Conservation (phyloP, 2,888 invertebrate genomes). For the Athalia circularis region DNA sequence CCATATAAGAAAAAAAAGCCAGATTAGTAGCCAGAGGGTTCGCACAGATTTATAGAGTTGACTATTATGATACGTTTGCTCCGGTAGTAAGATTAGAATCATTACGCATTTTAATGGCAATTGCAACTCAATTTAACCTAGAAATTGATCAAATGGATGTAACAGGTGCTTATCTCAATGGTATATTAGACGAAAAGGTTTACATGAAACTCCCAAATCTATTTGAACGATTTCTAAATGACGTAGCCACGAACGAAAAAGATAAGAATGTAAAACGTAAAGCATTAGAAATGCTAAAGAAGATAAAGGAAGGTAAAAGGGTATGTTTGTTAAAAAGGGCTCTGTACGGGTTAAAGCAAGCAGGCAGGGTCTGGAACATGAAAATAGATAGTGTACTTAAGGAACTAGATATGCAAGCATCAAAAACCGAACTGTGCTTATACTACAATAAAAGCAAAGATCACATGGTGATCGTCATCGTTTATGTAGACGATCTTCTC, state of each 20-base stretch:
- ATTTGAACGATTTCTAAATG: not conserved
- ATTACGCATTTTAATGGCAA: not conserved
- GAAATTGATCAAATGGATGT: slow-evolving; percentile 25
- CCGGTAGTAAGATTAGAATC: slow-evolving; percentile 14
- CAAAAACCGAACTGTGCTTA: slow-evolving; percentile 47
- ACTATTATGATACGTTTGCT: slow-evolving; percentile 22
- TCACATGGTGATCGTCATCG: slow-evolving; percentile 37
- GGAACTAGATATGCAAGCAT: slow-evolving; percentile 17
- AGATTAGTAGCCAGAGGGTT: slow-evolving; percentile 49
- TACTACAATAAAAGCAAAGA: slow-evolving; percentile 23
- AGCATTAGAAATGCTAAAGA: not conserved
- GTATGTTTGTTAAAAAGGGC: slow-evolving; percentile 5
- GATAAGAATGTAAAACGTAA: not conserved
- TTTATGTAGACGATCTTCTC: slow-evolving; percentile 51
- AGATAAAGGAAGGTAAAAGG: not conserved
- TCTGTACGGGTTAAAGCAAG: slow-evolving; percentile 13
- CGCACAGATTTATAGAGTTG: slow-evolving; percentile 31
- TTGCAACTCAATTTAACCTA: not conserved
- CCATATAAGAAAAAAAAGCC: slow-evolving; percentile 16
- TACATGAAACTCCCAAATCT: slow-evolving; percentile 1
- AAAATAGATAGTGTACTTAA: slow-evolving; percentile 6
- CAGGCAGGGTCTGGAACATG: not conserved
- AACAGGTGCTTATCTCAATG: slow-evolving; percentile 21
- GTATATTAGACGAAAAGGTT: slow-evolving; percentile 1
- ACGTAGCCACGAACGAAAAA: not conserved